A percentile compares a stretch with the other conserved stretches of the same genome.
Evolutionary conservation across 2,888 invertebrate species (phyloP).

Genomic region (Amiota communis): DNA sequence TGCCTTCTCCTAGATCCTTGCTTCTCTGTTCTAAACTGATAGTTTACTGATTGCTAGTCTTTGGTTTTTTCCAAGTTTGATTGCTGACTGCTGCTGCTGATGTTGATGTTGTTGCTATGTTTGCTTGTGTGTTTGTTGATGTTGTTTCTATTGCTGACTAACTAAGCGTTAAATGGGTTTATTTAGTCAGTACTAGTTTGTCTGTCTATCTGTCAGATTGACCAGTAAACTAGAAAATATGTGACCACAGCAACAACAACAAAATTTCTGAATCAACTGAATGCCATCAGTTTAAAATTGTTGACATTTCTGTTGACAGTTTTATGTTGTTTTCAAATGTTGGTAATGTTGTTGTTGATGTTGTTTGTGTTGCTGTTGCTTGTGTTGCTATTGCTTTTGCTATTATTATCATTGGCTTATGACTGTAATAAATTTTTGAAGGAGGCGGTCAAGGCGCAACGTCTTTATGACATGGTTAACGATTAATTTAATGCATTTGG

Average conservation of each 20-base stretch:
- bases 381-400: slow-evolving; percentile 25
- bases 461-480: not conserved
- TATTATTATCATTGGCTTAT: slow-evolving; percentile 7
- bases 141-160: slow-evolving; percentile 27
- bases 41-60: slow-evolving; percentile 16
- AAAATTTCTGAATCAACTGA: not conserved
- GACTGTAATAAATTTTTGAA: slow-evolving; percentile 36
- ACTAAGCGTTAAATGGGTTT: slow-evolving; percentile 17
- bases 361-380: slow-evolving; percentile 17
- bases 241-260: not conserved
- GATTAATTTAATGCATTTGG: no score
- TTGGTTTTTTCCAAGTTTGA: not conserved
- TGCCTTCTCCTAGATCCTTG: not conserved
- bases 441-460: not conserved
- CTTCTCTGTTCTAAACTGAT: not conserved
- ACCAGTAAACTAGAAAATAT: slow-evolving; percentile 4
- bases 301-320: slow-evolving; percentile 52
- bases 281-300: slow-evolving; percentile 62
- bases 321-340: slow-evolving; percentile 44
- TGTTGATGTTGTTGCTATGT: slow-evolving; percentile 29
- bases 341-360: slow-evolving; percentile 4
- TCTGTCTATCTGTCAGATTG: not conserved
- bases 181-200: not conserved
- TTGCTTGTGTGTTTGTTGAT: slow-evolving; percentile 7
- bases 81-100: slow-evolving; percentile 21